phyloP scores from a whole-genome alignment of 1,140 invertebrate species.

The Penaeus japonicus region DNA sequence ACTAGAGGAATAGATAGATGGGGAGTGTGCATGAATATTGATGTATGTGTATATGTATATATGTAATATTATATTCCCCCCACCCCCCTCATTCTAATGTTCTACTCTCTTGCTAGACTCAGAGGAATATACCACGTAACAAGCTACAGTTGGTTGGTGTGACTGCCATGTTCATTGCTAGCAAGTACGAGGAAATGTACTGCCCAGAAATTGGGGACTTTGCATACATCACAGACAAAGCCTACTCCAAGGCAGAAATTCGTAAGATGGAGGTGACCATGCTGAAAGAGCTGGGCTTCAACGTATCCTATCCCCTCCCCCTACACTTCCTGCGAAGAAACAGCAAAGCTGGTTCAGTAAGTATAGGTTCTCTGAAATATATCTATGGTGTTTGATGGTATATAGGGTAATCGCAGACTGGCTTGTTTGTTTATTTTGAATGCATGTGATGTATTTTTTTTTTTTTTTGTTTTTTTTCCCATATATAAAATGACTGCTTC shows the following conservation, averaged over 20 bases:
- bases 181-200: constrained; percentile 96
- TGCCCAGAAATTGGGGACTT: constrained; percentile 88
- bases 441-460: too few relatives aligned
- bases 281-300: constrained; percentile 78
- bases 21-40: too few relatives aligned
- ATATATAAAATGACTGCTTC: constrained; percentile 27
- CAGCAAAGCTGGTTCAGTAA: constrained; percentile 71
- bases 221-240: constrained; percentile 90
- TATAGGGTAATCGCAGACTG: too few relatives aligned
- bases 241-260: constrained; percentile 82
- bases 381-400: too few relatives aligned
- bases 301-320: constrained; percentile 83
- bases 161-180: constrained; percentile 88
- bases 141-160: constrained; percentile 90
- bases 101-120: constrained; percentile 62
- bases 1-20: too few relatives aligned
- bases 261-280: constrained; percentile 85
- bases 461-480: neutral
- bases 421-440: too few relatives aligned
- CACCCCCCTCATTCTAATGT: neutral
- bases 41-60: too few relatives aligned
- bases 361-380: too few relatives aligned
- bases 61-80: too few relatives aligned
- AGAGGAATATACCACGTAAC: constrained; percentile 71
- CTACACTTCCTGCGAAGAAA: constrained; percentile 81